Base-by-base conservation (phyloP, 2,113 vertebrate species). In the Echinops telfairi region DNA sequence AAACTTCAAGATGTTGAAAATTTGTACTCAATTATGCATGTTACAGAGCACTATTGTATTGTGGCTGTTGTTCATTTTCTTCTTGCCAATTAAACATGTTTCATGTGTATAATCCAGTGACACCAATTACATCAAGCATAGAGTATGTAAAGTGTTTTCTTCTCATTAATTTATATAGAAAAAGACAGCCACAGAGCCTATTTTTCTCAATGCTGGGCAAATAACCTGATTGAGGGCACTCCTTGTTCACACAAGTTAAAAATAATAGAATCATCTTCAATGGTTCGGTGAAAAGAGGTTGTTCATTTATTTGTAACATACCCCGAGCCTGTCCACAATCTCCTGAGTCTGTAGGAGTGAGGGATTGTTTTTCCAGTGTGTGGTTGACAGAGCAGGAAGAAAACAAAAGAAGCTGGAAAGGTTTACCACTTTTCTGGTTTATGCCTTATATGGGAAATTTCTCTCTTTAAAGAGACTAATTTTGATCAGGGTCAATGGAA, bases 401-500 rank as follows among this genome's bases (percentile, higher is more conserved):
- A 70, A 90, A 80, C 29, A 84, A 57, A 8, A 64, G 78, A 84
- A 80, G 38, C 22, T 85, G 73, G 73, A 84, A 29, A 93, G 36
- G 29, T 64, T 90, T 58, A 38, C 58, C 25, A 14, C 19, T 53
- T 58, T 53, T 40, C 23, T 77, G 38, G 16, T 36, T 73, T 12
- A 66, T 38, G 62, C 70, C 90, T 92, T 82, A 58, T 47, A 40
- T 62, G 66, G 79, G 36, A 77, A 78, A 66, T 33, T 82, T 83
- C 78, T 64, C 38, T 60, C 17, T 60, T 84, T 70, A 68, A 11
- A 33, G 66, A 47, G 40, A 88, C 12, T 2, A 29, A 88, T 57
- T 76, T 78, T 82, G 53, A 92, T 70, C 58, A 88, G 20, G 60
- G 47, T 88, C 22, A 22, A 31, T 77, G 58, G 73, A 95, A 95